These are phyloP conservation scores for Turritopsis dohrnii DNA, from an alignment of 30 jellyfish, hydroid and myxozoan species.

Conservation along the genomic window DNA sequence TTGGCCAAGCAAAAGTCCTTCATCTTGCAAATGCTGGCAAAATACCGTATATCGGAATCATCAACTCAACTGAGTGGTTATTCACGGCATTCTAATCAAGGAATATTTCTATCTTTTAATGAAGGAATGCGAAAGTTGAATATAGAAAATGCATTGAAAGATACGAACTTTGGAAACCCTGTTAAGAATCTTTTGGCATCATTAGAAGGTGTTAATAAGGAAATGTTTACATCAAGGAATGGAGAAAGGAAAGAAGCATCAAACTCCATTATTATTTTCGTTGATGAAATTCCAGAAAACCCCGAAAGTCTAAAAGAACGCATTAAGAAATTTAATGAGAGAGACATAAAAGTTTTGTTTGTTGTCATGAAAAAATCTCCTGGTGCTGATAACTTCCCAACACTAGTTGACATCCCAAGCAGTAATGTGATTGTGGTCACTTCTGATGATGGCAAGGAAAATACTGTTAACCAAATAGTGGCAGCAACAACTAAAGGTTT, in stretches of 20 bases:
- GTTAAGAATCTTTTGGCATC: neutral
- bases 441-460: neutral
- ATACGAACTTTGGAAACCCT: neutral
- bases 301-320: neutral
- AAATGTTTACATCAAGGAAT: constrained; percentile 5
- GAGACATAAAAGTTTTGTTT: constrained; percentile 8
- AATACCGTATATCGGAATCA: neutral
- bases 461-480: neutral
- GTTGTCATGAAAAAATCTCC: constrained; percentile 14
- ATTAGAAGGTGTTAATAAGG: neutral
- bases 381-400: neutral
- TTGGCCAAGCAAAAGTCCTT: constrained; percentile 5
- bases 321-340: neutral
- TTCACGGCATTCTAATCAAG: neutral
- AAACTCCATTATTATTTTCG: neutral
- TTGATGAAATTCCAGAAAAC: neutral
- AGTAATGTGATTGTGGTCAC: neutral
- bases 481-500: neutral
- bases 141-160: neutral
- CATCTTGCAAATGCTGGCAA: neutral
- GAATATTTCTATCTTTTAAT: constrained; percentile 1
- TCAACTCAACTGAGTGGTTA: constrained; percentile 21
- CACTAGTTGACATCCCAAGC: neutral
- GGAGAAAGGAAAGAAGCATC: constrained; percentile 4
- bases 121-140: neutral